Base-by-base conservation (phyloP, 2,888 invertebrate genomes). In the Hoplodrina ambigua region DNA sequence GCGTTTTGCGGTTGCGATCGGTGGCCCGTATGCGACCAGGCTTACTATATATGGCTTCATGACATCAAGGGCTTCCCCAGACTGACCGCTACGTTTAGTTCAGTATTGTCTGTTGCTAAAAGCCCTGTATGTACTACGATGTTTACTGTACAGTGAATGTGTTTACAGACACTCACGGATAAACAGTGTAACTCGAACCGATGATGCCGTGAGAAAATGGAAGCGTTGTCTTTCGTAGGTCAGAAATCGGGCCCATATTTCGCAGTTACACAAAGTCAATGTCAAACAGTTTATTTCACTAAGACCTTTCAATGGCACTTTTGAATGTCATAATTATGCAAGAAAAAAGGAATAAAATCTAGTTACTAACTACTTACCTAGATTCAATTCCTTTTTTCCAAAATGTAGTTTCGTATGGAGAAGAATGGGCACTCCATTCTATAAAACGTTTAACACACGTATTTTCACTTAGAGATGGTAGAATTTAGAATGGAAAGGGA, bases 41-140 rank as follows among this genome's bases (percentile, higher is more conserved):
- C 25, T 25, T 55, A n/a, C 19, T 49, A 25, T 56, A 25, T 20
- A 25, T 53, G 71, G 52, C 71, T 71, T 71, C 71, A 8, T 11
- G 17, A 30, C 33, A 17, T 25, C 50, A 50, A 50, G 17, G 78
- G 58, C 41, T 77, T 78, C 72, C 10, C 13, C 11, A 25, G 53
- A 78, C 6, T 77, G 33, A 54, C 33, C 59, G 55, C 50, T 69
- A 20, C 17, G 11, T 68, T 67, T 44, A 6, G 4, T 57, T 19
- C 15, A 30, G 17, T 19, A 33, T 73, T 54, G 6, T 1, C 20
- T 44, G 20, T 30, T n/a, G n/a, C 33, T 20, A 8, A n/a, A 57
- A 61, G 2, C 25, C 13, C 8, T 17, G 15, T 46, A 46, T 6
- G 20, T 33, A 11, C 10, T 53, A 17, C 0, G 10, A 49, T 55